Evolutionary conservation across 2,888 invertebrate genomes (phyloP).

Genomic region (Phortica magna): DNA sequence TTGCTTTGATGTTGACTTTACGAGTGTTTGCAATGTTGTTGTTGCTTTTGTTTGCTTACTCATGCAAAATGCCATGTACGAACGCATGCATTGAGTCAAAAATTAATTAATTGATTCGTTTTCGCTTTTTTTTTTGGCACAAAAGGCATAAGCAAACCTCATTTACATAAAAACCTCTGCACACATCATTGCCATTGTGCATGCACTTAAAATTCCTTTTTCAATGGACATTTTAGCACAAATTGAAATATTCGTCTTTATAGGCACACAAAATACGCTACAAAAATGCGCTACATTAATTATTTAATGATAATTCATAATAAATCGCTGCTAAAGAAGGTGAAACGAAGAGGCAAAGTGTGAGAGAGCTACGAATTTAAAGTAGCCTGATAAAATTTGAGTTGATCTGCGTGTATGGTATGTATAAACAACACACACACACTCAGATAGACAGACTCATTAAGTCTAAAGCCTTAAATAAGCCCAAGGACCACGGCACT

Average conservation of each 20-base stretch:
- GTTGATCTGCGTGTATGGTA: no score
- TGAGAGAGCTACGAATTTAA: no score
- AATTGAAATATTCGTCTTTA: neutral
- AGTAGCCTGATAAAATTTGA: no score
- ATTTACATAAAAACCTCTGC: neutral
- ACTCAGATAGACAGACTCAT: no score
- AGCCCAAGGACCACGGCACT: no score
- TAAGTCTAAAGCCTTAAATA: no score
- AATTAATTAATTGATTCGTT: slow-evolving; percentile 60
- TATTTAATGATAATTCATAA: no score
- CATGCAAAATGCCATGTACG: slow-evolving; percentile 2
- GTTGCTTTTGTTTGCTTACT: slow-evolving; percentile 36
- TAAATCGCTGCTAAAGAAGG: no score
- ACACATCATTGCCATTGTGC: neutral
- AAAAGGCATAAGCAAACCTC: neutral
- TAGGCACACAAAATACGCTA: neutral
- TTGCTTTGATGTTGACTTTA: neutral
- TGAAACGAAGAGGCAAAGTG: no score
- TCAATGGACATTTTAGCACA: slow-evolving; percentile 1
- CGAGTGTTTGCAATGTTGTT: neutral
- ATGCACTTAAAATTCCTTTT: slow-evolving; percentile 2
- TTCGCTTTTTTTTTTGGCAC: neutral
- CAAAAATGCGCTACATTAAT: no score
- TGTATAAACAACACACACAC: no score
- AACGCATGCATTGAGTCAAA: slow-evolving; percentile 35